phyloP scores from a whole-genome alignment of 2,888 invertebrate species.

The Leptopilina syphax region DNA sequence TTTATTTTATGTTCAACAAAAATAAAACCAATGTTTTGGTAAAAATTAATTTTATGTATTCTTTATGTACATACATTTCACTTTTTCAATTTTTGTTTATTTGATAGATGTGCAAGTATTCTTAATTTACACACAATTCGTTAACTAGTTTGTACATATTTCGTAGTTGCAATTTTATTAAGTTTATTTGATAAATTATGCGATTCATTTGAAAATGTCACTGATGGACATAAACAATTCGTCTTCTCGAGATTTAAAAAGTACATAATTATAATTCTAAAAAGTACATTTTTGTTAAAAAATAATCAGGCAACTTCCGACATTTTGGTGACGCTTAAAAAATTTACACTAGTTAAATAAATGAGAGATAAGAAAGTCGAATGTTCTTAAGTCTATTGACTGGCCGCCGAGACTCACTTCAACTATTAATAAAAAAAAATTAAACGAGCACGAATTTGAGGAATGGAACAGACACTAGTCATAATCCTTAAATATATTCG shows the following conservation, averaged over 20 bases:
- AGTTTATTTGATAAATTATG: conserved; percentile 50
- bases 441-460: background rate
- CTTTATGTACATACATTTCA: conserved; percentile 36
- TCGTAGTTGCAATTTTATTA: conserved; percentile 40
- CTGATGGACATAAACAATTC: conserved; percentile 3
- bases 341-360: conserved; percentile 29
- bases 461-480: background rate
- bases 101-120: conserved; percentile 23
- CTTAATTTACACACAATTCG: conserved; percentile 42
- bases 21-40: background rate
- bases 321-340: conserved; percentile 31
- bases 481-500: conserved; percentile 11
- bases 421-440: background rate
- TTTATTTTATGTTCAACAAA: background rate
- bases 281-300: conserved; percentile 22
- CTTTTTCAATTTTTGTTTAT: background rate
- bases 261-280: conserved; percentile 16
- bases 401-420: background rate
- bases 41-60: conserved; percentile 36
- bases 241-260: background rate
- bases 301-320: background rate
- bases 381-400: conserved; percentile 33
- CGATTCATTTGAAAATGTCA: conserved; percentile 42
- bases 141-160: conserved; percentile 59
- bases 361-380: conserved; percentile 6